Conservation (phyloP, 2,113 vertebrate genomes). For the Gallinago paraguaiae region DNA sequence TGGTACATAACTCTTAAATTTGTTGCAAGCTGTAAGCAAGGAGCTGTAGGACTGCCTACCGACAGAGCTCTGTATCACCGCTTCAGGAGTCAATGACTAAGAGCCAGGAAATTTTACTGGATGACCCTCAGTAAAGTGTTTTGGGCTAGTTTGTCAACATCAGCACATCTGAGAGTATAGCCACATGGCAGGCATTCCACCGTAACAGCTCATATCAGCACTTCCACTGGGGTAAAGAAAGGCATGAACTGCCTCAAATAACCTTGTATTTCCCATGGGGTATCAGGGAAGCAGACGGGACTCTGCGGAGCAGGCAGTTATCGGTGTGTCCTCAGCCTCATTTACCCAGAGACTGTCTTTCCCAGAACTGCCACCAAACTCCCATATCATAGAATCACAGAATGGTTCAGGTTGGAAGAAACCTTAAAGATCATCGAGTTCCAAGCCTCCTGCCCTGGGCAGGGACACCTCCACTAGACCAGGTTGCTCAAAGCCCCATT, state of each 20-base stretch:
- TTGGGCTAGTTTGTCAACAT: not conserved
- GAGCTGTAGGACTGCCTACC: not conserved
- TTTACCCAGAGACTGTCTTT: not conserved
- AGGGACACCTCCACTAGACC: no score
- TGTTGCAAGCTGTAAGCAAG: not conserved
- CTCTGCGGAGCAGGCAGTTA: not conserved
- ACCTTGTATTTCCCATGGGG: not conserved
- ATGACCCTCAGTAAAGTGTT: not conserved
- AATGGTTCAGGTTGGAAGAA: no score
- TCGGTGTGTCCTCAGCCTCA: not conserved
- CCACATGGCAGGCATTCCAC: not conserved
- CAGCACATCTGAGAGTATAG: not conserved
- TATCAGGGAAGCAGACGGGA: not conserved
- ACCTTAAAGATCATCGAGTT: no score
- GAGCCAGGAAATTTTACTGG: not conserved
- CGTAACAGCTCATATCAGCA: not conserved
- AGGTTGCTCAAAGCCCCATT: no score
- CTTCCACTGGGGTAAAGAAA: conserved; percentile 16
- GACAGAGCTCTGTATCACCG: not conserved
- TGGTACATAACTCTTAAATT: not conserved
- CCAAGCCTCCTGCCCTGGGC: no score
- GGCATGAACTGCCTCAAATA: not conserved
- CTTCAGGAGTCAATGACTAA: not conserved
- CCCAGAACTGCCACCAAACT: not conserved
- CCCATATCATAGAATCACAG: no score